phyloP scores from a whole-genome alignment of 2,113 vertebrate species.

The Oophaga pumilio region DNA sequence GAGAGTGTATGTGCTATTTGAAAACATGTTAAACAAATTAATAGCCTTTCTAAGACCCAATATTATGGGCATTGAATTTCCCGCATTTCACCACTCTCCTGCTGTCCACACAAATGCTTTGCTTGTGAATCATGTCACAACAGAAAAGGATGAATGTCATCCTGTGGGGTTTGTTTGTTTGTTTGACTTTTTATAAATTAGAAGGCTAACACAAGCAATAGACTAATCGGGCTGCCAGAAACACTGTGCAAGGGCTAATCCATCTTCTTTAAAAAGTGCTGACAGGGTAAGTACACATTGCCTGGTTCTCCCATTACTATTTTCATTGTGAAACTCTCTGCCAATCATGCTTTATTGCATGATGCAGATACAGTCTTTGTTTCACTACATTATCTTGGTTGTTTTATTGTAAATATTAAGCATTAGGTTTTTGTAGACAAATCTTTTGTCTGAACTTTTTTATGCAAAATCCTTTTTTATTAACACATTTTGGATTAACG shows the following conservation, averaged over 20 bases:
- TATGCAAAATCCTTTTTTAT: neutral
- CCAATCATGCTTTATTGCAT: conserved; percentile 51
- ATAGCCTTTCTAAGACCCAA: neutral
- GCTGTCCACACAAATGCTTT: conserved; percentile 51
- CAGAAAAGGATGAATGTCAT: conserved; percentile 53
- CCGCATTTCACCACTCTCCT: conserved; percentile 34
- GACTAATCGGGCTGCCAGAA: conserved; percentile 55
- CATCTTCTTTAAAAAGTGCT: conserved; percentile 59
- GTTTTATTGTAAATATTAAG: neutral
- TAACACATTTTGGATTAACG: neutral
- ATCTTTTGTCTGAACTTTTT: neutral
- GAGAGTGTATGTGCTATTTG: neutral
- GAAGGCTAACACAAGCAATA: conserved; percentile 56
- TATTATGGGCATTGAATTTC: conserved; percentile 46
- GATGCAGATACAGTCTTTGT: conserved; percentile 35
- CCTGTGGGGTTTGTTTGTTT: conserved; percentile 59
- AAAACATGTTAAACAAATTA: conserved; percentile 8
- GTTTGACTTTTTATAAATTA: conserved; percentile 59
- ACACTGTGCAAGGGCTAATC: conserved; percentile 55
- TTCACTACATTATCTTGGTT: neutral
- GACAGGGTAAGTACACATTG: conserved; percentile 55
- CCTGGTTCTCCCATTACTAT: conserved; percentile 51
- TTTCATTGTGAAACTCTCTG: conserved; percentile 48
- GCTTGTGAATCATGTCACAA: conserved; percentile 56
- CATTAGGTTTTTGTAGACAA: neutral